Conservation (phyloP, 2,113 vertebrate genomes). For the Rhineura floridana region DNA sequence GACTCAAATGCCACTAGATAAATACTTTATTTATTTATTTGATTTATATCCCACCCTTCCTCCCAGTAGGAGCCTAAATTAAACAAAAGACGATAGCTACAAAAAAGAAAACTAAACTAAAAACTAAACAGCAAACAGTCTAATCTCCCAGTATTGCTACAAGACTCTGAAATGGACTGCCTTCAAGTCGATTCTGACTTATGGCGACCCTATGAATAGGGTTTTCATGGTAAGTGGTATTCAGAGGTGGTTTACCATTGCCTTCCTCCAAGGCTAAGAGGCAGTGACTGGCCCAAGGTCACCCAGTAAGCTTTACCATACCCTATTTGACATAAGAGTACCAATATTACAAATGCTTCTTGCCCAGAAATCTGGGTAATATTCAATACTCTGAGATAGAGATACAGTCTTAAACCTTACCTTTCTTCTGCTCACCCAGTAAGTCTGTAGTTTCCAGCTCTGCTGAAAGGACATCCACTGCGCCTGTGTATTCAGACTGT, state of each 20-base stretch:
- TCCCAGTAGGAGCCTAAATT: no score
- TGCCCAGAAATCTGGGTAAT: neutral
- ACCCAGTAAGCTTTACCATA: neutral
- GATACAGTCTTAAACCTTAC: slow-evolving; percentile 58
- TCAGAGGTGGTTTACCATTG: no score
- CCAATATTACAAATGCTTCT: neutral
- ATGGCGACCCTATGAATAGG: no score
- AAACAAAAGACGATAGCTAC: no score
- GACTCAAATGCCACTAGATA: neutral
- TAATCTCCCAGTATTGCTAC: neutral
- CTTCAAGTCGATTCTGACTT: no score
- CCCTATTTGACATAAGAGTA: neutral
- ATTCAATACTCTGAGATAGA: neutral
- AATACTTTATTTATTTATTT: no score
- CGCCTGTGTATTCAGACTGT: slow-evolving; percentile 82
- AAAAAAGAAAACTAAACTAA: neutral
- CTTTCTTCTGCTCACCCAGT: slow-evolving; percentile 78
- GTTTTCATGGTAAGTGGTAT: no score
- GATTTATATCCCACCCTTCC: no score
- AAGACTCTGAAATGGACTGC: no score
- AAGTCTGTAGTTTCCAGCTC: slow-evolving; percentile 78
- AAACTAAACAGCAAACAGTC: neutral
- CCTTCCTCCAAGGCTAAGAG: no score
- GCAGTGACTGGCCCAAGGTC: no score
- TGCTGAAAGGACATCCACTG: slow-evolving; percentile 76